Conservation (phyloP, 2,797 vertebrate species). For the Falco concolor region DNA sequence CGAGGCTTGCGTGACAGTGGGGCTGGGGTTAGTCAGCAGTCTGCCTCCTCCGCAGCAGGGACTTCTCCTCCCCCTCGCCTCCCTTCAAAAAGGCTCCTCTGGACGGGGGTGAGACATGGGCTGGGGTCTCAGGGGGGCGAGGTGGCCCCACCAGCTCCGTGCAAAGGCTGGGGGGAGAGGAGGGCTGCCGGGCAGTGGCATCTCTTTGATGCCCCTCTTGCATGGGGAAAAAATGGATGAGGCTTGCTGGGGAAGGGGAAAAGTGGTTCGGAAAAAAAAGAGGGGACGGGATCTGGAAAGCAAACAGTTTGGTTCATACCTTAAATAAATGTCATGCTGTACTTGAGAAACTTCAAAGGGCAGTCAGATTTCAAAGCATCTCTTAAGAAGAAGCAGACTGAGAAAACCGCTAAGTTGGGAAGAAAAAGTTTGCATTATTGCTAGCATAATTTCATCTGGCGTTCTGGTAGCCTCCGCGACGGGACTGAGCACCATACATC, state of each 20-base stretch:
- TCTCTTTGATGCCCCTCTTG: neutral
- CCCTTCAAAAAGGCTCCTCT: slow-evolving; percentile 73
- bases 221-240: neutral
- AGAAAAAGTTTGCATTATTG: slow-evolving; percentile 16
- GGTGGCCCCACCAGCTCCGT: neutral
- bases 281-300: slow-evolving; percentile 2
- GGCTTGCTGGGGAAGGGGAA: neutral
- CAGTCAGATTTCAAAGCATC: slow-evolving; percentile 59
- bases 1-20: slow-evolving; percentile 87
- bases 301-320: slow-evolving; percentile 11
- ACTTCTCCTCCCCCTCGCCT: slow-evolving; percentile 59
- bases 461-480: neutral
- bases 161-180: neutral
- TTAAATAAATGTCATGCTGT: slow-evolving; percentile 60
- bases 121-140: slow-evolving; percentile 58
- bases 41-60: slow-evolving; percentile 48
- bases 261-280: neutral
- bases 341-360: slow-evolving; percentile 59
- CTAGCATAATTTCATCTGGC: slow-evolving; percentile 12
- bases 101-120: neutral
- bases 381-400: slow-evolving; percentile 64
- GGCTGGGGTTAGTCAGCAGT: slow-evolving; percentile 82
- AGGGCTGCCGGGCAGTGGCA: slow-evolving; percentile 55
- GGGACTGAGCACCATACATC: neutral
- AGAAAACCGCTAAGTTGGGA: slow-evolving; percentile 38